Evolutionary conservation across 2,888 invertebrate species (phyloP).

Genomic region (Drosophila anomalipes): DNA sequence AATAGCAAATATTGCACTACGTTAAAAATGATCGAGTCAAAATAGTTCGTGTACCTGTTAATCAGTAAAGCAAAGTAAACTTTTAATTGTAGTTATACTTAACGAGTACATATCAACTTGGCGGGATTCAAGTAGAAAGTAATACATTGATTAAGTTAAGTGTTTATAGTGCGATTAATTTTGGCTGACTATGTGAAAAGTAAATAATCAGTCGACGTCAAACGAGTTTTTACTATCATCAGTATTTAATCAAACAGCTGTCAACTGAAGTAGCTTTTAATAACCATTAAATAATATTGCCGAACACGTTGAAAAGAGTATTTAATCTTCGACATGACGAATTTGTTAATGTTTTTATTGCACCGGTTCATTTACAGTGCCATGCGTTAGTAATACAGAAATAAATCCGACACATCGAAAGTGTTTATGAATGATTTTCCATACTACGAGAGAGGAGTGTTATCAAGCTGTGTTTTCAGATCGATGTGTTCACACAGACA

Average conservation of each 20-base stretch:
- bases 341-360: neutral
- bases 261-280: neutral
- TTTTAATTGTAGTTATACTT: neutral
- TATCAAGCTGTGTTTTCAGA: neutral
- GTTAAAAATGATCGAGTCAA: neutral
- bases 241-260: neutral
- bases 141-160: neutral
- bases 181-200: neutral
- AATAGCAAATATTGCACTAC: neutral
- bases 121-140: neutral
- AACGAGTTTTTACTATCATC: neutral
- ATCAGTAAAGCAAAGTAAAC: neutral
- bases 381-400: constrained; percentile 5
- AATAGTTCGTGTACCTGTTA: neutral
- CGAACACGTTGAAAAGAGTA: neutral
- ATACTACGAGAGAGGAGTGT: neutral
- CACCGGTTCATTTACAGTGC: constrained; percentile 4
- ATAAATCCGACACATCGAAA: neutral
- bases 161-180: constrained; percentile 1
- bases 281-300: neutral
- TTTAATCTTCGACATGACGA: neutral
- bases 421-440: constrained; percentile 13
- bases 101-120: neutral
- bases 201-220: neutral
- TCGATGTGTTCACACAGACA: neutral